Percentiles rank a stretch among this genome's conserved stretches.
These are phyloP conservation scores for Vicugna pacos DNA, from an alignment of 2,113 vertebrate species.

Conservation along the genomic window DNA sequence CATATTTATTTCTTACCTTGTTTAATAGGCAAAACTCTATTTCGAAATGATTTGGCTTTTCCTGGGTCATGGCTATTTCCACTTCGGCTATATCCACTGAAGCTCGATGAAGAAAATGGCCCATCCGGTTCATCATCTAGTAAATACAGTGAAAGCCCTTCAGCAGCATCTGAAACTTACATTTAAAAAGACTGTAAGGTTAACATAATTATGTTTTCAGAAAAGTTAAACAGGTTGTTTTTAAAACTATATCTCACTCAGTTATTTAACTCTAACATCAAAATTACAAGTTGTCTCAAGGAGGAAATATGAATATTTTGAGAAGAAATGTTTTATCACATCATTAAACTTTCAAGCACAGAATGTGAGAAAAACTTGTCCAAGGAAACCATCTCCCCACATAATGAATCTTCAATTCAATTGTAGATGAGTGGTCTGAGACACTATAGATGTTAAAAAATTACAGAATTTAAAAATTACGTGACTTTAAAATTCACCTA, in stretches of 20 bases:
- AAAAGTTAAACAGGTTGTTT: conserved; percentile 49
- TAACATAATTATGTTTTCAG: conserved; percentile 47
- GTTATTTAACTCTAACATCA: neutral
- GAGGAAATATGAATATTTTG: neutral
- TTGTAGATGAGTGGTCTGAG: neutral
- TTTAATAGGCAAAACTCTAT: conserved; percentile 89
- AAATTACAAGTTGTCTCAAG: conserved; percentile 14
- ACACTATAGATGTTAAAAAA: conserved; percentile 33
- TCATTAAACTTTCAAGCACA: conserved; percentile 17
- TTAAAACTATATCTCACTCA: neutral
- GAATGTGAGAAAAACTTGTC: neutral
- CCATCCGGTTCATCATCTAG: conserved; percentile 90
- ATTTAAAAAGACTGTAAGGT: conserved; percentile 53
- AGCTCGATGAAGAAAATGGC: conserved; percentile 91
- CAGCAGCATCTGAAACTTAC: conserved; percentile 90
- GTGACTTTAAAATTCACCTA: conserved; percentile 17
- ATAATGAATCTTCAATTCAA: neutral
- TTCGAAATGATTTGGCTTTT: conserved; percentile 88
- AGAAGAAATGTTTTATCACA: conserved; percentile 54
- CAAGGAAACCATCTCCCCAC: neutral
- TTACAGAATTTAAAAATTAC: conserved; percentile 38
- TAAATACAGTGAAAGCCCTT: conserved; percentile 87
- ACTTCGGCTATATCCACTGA: conserved; percentile 86
- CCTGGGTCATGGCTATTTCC: conserved; percentile 84
- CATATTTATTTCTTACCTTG: conserved; percentile 84